These are phyloP conservation scores for Mechanitis mazaeus DNA, from an alignment of 2,888 invertebrate genomes.

Conservation along the genomic window DNA sequence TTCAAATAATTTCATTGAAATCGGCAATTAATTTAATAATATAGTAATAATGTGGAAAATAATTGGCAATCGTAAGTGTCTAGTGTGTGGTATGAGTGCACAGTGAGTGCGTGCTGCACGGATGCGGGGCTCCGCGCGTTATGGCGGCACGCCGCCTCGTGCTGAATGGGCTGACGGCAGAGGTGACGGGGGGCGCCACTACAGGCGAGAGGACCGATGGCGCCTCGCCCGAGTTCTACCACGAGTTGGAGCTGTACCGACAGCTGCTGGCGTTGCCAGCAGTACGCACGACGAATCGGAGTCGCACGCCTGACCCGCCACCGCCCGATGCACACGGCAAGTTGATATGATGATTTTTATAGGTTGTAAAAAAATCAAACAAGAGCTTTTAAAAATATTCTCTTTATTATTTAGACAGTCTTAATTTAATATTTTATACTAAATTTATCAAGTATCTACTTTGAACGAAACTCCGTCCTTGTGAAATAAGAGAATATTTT, in stretches of 20 bases:
- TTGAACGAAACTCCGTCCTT: too few species aligned
- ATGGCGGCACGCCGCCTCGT: conserved; percentile 90
- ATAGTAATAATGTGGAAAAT: too few species aligned
- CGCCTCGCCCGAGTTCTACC: conserved; percentile 59
- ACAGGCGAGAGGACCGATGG: conserved; percentile 25
- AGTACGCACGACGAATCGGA: conserved; percentile 23
- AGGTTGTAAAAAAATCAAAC: too few species aligned
- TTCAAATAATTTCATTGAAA: too few species aligned
- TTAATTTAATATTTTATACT: too few species aligned
- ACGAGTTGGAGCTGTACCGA: conserved; percentile 66
- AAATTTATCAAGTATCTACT: too few species aligned
- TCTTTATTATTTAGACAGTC: too few species aligned
- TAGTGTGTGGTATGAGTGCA: conserved; percentile 43
- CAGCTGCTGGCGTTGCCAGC: conserved; percentile 54
- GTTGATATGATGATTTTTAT: neutral
- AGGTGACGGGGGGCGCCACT: conserved; percentile 43
- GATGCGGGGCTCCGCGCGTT: conserved; percentile 76
- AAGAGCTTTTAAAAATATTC: too few species aligned
- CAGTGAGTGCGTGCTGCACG: conserved; percentile 88
- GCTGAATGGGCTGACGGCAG: conserved; percentile 67
- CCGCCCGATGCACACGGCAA: conserved; percentile 24
- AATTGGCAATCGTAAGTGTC: conserved; percentile 74
- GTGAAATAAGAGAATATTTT: too few species aligned
- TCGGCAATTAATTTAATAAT: too few species aligned
- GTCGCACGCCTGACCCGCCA: conserved; percentile 32